Evolutionary conservation across 2,888 invertebrate species (phyloP).

Genomic region (Ryuthela nishihirai): DNA sequence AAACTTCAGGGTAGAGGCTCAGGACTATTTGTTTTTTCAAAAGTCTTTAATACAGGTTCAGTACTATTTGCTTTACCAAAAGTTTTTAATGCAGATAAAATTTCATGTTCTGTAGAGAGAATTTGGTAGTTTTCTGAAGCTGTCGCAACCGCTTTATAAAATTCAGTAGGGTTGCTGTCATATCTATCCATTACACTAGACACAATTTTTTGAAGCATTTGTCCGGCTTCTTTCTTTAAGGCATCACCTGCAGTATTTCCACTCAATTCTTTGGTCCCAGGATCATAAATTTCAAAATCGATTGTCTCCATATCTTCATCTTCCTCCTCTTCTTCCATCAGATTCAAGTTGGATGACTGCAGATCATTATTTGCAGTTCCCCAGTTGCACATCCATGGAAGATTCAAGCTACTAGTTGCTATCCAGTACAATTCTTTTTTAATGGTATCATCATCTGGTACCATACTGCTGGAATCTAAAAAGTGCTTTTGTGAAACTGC

Average conservation of each 20-base stretch:
- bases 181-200: slow-evolving; percentile 28
- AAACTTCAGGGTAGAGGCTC: no score
- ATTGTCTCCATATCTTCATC: slow-evolving; percentile 11
- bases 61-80: slow-evolving; percentile 27
- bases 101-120: slow-evolving; percentile 23
- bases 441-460: slow-evolving; percentile 32
- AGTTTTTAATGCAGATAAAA: slow-evolving; percentile 17
- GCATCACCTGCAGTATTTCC: not conserved
- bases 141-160: slow-evolving; percentile 30
- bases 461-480: slow-evolving; percentile 13
- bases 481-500: slow-evolving; percentile 19
- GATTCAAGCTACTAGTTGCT: slow-evolving; percentile 25
- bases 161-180: slow-evolving; percentile 23
- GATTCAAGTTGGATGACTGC: no score
- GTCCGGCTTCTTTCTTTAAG: slow-evolving; percentile 21
- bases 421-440: slow-evolving; percentile 33
- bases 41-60: no score
- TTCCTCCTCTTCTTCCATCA: not conserved
- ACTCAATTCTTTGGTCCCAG: not conserved
- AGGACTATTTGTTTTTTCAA: no score
- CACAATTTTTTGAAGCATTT: slow-evolving; percentile 23
- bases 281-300: slow-evolving; percentile 11
- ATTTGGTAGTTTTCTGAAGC: slow-evolving; percentile 33
- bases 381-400: no score
- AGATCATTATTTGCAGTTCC: no score